Evolutionary conservation across 1,140 invertebrate genomes (phyloP).

Genomic region (Listronotus bonariensis): DNA sequence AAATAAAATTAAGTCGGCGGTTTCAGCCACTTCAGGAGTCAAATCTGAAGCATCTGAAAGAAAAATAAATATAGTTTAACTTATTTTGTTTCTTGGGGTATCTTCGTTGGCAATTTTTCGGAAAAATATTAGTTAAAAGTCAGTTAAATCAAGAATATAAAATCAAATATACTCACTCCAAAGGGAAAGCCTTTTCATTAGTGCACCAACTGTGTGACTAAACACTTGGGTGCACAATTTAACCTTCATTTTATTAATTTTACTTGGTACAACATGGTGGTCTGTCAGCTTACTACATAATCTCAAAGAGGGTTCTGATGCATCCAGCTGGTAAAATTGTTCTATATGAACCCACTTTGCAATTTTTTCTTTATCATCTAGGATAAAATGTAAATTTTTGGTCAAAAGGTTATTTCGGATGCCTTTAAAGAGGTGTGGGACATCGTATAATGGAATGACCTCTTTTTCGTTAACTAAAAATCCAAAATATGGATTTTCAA

Average conservation of each 20-base stretch:
- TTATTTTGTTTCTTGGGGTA: slow-evolving; percentile 8
- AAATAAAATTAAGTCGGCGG: slow-evolving; percentile 24
- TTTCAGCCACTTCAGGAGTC: slow-evolving; percentile 3
- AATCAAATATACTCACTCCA: background rate
- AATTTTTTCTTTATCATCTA: slow-evolving; percentile 15
- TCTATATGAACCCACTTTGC: slow-evolving; percentile 36
- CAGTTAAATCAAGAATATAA: no score
- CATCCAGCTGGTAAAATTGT: slow-evolving; percentile 17
- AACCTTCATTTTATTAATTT: background rate
- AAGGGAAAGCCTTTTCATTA: slow-evolving; percentile 9
- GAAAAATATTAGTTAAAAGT: background rate
- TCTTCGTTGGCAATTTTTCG: background rate
- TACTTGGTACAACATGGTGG: slow-evolving; percentile 15
- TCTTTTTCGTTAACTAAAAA: slow-evolving; percentile 37
- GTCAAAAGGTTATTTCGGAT: slow-evolving; percentile 44
- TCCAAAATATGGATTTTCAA: slow-evolving; percentile 5
- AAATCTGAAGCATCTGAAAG: background rate
- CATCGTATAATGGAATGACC: slow-evolving; percentile 47
- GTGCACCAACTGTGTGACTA: slow-evolving; percentile 13
- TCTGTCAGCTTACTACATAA: slow-evolving; percentile 28
- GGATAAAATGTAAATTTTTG: slow-evolving; percentile 26
- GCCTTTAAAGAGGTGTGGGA: slow-evolving; percentile 51
- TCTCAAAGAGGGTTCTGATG: slow-evolving; percentile 4
- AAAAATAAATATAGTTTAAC: background rate
- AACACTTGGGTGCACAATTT: slow-evolving; percentile 9